Evolutionary conservation across 2,113 vertebrate species (phyloP).

Genomic region (Seriola aureovittata): DNA sequence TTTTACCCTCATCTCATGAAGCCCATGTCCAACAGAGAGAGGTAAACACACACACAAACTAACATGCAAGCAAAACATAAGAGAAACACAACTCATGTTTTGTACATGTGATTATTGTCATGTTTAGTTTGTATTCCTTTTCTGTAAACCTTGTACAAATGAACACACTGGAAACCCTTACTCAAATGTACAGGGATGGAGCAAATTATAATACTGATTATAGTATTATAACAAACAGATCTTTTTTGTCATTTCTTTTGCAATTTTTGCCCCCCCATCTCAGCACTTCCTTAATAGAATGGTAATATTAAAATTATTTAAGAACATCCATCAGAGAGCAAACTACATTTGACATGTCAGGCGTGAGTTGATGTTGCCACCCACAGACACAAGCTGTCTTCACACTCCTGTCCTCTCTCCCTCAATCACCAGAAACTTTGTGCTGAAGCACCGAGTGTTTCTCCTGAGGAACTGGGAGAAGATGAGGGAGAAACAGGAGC

Average conservation of each 20-base stretch:
- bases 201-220: neutral
- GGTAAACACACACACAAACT: conserved; percentile 79
- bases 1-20: conserved; percentile 95
- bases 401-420: conserved; percentile 7
- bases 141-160: neutral
- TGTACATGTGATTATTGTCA: neutral
- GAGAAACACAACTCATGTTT: neutral
- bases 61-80: neutral
- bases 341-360: neutral
- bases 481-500: conserved; percentile 95
- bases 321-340: neutral
- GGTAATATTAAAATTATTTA: no score
- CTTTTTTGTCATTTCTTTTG: no score
- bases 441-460: conserved; percentile 96
- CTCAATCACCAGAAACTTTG: conserved; percentile 91
- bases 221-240: no score
- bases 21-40: conserved; percentile 98
- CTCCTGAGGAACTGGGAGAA: conserved; percentile 98
- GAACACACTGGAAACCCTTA: neutral
- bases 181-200: neutral
- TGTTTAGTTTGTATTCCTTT: neutral
- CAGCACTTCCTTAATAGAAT: neutral
- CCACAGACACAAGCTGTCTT: neutral
- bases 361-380: neutral
- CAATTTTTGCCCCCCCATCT: no score